Conservation (phyloP, 2,113 vertebrate genomes). For the Periophthalmodon schlosseri region DNA sequence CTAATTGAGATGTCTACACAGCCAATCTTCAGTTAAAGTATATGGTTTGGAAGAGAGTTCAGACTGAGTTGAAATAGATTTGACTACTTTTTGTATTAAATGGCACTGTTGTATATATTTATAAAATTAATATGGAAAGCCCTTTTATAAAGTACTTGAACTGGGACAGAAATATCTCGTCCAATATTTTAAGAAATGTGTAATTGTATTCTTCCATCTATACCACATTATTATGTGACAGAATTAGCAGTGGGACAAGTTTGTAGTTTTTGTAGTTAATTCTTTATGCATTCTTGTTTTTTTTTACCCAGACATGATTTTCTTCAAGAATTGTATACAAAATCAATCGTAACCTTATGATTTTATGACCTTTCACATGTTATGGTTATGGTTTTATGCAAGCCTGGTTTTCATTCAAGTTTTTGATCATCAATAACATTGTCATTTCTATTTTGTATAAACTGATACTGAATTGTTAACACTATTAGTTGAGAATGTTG, state of each 20-base stretch:
- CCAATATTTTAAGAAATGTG: neutral
- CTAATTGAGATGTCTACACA: too few relatives aligned
- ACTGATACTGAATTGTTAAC: neutral
- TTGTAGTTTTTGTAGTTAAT: neutral
- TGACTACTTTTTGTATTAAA: too few relatives aligned
- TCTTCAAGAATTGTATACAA: neutral
- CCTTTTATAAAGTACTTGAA: too few relatives aligned
- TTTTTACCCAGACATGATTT: neutral
- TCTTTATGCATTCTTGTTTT: too few relatives aligned
- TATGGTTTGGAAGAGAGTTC: too few relatives aligned
- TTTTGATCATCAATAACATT: neutral
- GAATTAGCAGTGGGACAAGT: neutral
- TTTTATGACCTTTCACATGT: neutral
- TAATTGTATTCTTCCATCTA: neutral
- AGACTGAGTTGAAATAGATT: too few relatives aligned
- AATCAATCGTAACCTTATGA: neutral
- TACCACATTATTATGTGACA: neutral
- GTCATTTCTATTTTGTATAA: neutral
- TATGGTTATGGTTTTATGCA: neutral
- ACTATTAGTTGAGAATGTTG: too few relatives aligned
- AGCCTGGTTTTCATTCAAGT: neutral
- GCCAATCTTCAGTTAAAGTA: too few relatives aligned
- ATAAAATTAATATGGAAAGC: too few relatives aligned
- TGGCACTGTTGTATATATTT: too few relatives aligned
- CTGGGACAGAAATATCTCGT: too few relatives aligned